A percentile compares a stretch with the other conserved stretches of the same genome.
Conservation (phyloP, 1,140 invertebrate species). For the Zaprionus kolodkinae region DNA sequence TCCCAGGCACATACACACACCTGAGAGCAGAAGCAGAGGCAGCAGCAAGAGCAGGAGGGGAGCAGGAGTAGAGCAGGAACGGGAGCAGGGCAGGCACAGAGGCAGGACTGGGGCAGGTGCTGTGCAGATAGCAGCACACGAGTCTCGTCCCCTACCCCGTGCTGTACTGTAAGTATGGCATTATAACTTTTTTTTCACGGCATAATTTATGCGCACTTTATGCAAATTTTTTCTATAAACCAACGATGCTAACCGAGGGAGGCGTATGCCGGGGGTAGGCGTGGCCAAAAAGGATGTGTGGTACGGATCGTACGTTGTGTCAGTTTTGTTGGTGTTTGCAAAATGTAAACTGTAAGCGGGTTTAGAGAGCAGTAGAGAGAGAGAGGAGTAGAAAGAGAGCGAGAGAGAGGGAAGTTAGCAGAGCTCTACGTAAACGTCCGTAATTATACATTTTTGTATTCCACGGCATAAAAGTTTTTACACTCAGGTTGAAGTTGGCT, state of each 20-base stretch:
- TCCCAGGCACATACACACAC: constrained; percentile 40
- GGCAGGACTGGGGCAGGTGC: not conserved
- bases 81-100: not conserved
- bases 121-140: constrained; percentile 40
- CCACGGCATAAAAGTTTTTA: constrained; percentile 40
- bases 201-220: constrained; percentile 62
- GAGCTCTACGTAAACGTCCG: constrained; percentile 35
- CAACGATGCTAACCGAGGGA: constrained; percentile 16
- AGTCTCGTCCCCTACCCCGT: not conserved
- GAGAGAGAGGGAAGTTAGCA: constrained; percentile 4
- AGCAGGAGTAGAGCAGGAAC: not conserved
- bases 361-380: not conserved
- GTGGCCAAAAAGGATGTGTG: constrained; percentile 39
- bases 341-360: constrained; percentile 46
- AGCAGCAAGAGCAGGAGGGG: no score
- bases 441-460: constrained; percentile 56
- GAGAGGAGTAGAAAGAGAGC: not conserved
- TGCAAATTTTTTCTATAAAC: constrained; percentile 56
- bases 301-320: constrained; percentile 14
- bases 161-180: constrained; percentile 54
- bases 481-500: constrained; percentile 33
- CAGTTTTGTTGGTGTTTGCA: constrained; percentile 26
- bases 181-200: constrained; percentile 59
- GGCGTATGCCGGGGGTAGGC: not conserved
- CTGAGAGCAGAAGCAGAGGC: constrained; percentile 4